A percentile compares a stretch with the other conserved stretches of the same genome.
These are phyloP conservation scores for Alloplasta piceator DNA, from an alignment of 2,888 invertebrate genomes.

Conservation along the genomic window DNA sequence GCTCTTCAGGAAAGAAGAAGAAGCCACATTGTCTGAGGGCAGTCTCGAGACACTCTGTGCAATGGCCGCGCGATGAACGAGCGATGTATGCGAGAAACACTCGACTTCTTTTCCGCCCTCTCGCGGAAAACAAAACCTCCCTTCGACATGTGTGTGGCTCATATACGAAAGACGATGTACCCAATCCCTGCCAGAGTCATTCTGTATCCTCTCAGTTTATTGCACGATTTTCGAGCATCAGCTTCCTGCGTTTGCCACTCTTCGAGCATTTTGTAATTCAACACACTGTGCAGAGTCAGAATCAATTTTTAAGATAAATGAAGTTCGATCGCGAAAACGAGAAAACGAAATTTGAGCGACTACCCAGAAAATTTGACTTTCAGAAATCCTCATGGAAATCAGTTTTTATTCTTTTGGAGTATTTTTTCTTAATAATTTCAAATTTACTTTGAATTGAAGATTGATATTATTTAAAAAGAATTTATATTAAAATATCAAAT, in stretches of 20 bases:
- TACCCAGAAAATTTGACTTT: no score
- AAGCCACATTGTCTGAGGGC: constrained; percentile 72
- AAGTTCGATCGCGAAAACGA: background rate
- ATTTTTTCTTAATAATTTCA: no score
- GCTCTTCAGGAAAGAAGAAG: constrained; percentile 67
- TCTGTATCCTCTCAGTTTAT: constrained; percentile 1
- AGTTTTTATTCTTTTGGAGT: no score
- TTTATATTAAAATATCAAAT: no score
- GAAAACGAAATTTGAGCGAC: background rate
- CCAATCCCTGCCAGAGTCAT: constrained; percentile 41
- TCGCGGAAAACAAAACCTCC: constrained; percentile 10
- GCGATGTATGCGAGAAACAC: constrained; percentile 26
- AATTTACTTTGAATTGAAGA: no score
- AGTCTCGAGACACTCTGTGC: constrained; percentile 65
- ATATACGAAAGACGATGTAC: constrained; percentile 14
- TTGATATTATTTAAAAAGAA: no score
- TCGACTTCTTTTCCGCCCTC: constrained; percentile 43
- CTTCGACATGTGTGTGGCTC: constrained; percentile 8
- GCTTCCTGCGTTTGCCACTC: constrained; percentile 12
- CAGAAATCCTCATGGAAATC: no score
- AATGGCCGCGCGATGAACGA: constrained; percentile 23
- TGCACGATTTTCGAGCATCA: constrained; percentile 2
- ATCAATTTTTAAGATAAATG: constrained; percentile 15
- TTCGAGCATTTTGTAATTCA: background rate
- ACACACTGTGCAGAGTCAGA: constrained; percentile 20